Base-by-base conservation (phyloP, 2,113 vertebrate species). In the Ceuthmochares aereus region DNA sequence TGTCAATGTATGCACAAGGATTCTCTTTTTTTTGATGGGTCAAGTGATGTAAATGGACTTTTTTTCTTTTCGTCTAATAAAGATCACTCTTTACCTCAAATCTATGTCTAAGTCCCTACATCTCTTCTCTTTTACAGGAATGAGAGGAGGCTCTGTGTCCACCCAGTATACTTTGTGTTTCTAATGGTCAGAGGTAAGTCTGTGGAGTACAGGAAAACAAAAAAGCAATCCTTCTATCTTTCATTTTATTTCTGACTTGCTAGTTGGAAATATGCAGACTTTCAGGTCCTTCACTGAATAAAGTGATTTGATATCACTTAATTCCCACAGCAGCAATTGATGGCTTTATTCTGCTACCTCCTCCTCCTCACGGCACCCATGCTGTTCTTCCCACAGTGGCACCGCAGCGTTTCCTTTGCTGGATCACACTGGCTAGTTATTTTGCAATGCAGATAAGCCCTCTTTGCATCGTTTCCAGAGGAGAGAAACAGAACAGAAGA, bases 301-400 rank as follows among this genome's bases (percentile, higher is more conserved):
- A 87, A 94, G 96, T 84, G 7, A 5, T 95, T 97, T 90, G 92
- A 91, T 26, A 90, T 90, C 93, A 92, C 83, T 95, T 96, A 97
- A 89, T 93, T 96, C 75, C 89, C 75, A 85, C 82, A 92, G 97
- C 92, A 96, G 93, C 89, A 79, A 79, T 25, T 95, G 93, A 97
- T 94, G 89, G 74, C 88, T 96, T 96, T 96, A 96, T 97, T 93
- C 92, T 97, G 90, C 94, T 87, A 95, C 88, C 90, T 97, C 82
- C 93, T 97, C 47, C 95, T 89, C 66, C 59, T 84, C 78, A 2
- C 2, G 4, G 37, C 85, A 95, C 95, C 92, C 90, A 87, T 43
- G 11, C 66, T 89, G 78, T 32, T 95, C 67, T 66, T 70, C n/a
- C 79, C 45, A 11, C 76, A 59, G 95, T 32, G 3, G 66, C 74